These are phyloP conservation scores for Homarus americanus DNA, from an alignment of 1,140 invertebrate genomes.

Conservation along the genomic window DNA sequence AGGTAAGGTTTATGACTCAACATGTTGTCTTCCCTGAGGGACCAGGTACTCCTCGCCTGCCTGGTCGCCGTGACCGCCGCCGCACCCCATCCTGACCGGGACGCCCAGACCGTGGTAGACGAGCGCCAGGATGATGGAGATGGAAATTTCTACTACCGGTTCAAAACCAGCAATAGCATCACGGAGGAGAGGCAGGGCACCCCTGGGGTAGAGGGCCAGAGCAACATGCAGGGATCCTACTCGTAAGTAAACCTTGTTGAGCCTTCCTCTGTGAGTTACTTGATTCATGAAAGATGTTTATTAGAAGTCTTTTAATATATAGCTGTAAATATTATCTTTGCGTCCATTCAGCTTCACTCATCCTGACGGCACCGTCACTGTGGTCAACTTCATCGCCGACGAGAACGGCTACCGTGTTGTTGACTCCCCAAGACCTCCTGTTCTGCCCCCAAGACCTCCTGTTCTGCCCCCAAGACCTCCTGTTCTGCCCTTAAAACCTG, in stretches of 20 bases:
- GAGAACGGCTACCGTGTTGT: constrained; percentile 62
- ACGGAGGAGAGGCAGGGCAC: neutral
- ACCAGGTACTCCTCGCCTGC: neutral
- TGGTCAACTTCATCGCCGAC: constrained; percentile 35
- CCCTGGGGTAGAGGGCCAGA: neutral
- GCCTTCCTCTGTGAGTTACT: too few relatives aligned
- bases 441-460: too few relatives aligned
- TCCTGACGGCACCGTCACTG: constrained; percentile 17
- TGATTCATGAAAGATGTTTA: too few relatives aligned
- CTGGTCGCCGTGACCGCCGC: neutral
- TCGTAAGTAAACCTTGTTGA: too few relatives aligned
- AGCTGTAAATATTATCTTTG: neutral
- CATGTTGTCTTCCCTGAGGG: neutral
- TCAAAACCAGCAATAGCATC: neutral
- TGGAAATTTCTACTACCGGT: neutral
- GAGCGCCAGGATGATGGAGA: neutral
- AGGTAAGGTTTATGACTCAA: too few relatives aligned
- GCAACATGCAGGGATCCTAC: constrained; percentile 13
- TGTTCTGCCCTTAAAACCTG: too few relatives aligned
- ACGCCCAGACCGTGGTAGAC: neutral
- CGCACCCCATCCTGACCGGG: neutral
- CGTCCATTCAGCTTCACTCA: neutral
- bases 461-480: too few relatives aligned
- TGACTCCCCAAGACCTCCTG: too few relatives aligned
- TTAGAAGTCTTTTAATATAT: too few relatives aligned